These are phyloP conservation scores for Typhlomys cinereus DNA, from an alignment of 2,113 vertebrate genomes.

Conservation along the genomic window DNA sequence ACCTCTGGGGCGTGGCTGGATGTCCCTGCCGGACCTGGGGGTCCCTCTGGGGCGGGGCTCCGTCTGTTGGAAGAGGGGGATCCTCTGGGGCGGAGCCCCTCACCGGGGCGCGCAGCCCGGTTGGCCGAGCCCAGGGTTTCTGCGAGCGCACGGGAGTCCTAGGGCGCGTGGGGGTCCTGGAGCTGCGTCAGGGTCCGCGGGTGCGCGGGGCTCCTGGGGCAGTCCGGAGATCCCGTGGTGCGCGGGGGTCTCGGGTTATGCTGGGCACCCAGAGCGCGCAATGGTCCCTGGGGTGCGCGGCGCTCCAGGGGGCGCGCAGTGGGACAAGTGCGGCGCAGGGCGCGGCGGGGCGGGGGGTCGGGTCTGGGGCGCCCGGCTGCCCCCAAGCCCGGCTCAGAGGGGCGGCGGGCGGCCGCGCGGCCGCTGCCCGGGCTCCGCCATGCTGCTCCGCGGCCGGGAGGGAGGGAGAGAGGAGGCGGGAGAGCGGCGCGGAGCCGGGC, in stretches of 20 bases:
- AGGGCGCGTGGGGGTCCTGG: background rate
- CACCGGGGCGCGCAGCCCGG: conserved; percentile 40
- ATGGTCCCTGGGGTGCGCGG: conserved; percentile 72
- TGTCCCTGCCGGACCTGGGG: conserved; percentile 70
- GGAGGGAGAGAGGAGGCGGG: conserved; percentile 72
- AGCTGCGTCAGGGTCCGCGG: conserved; percentile 47
- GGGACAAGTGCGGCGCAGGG: conserved; percentile 73
- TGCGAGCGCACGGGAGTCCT: conserved; percentile 24
- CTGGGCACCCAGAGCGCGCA: conserved; percentile 53
- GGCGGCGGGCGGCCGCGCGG: conserved; percentile 79
- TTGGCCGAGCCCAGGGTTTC: conserved; percentile 12
- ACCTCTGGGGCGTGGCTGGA: conserved; percentile 71
- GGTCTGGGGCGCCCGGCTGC: conserved; percentile 51
- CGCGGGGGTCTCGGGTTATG: conserved; percentile 42
- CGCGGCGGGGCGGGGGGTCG: conserved; percentile 61
- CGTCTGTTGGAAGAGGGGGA: conserved; percentile 54
- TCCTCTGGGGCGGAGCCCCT: conserved; percentile 66
- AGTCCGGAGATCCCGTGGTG: conserved; percentile 28
- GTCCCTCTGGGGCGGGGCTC: conserved; percentile 75
- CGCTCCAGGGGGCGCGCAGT: conserved; percentile 70
- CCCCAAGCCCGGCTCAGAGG: conserved; percentile 73
- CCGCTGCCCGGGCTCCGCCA: conserved; percentile 78
- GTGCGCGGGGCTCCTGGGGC: conserved; percentile 28
- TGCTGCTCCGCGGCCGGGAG: conserved; percentile 75
- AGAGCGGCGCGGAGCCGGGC: conserved; percentile 73